These are phyloP conservation scores for Pterobdella sp. DNA, from an alignment of 2,888 invertebrate species.

Conservation along the genomic window DNA sequence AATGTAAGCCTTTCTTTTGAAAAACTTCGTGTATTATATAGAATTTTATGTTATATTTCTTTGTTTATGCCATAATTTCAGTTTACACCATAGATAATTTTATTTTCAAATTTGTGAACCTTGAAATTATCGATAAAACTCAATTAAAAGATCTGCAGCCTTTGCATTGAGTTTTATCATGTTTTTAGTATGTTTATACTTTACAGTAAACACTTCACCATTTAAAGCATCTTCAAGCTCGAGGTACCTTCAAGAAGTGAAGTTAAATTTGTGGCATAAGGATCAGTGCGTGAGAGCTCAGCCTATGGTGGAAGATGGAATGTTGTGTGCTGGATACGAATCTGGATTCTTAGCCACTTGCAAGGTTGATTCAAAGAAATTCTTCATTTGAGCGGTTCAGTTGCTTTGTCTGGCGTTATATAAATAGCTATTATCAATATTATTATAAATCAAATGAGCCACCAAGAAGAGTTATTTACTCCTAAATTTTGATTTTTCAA, in stretches of 20 bases:
- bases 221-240: constrained; percentile 12
- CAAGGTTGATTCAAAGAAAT: constrained; percentile 20
- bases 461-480: not conserved
- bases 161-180: too few relatives aligned
- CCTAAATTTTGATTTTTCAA: not conserved
- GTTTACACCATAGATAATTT: too few relatives aligned
- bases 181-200: not conserved
- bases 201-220: too few relatives aligned
- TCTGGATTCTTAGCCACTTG: constrained; percentile 42
- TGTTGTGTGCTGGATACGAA: constrained; percentile 46
- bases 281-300: constrained; percentile 41
- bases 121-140: too few relatives aligned
- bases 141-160: too few relatives aligned
- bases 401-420: not conserved
- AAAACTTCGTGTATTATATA: too few relatives aligned
- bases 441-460: not conserved
- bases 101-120: too few relatives aligned
- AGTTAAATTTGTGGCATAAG: constrained; percentile 44
- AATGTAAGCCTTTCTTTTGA: too few relatives aligned
- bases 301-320: constrained; percentile 9
- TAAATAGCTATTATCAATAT: not conserved
- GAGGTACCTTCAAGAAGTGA: constrained; percentile 42
- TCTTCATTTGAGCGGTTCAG: not conserved
- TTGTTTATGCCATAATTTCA: too few relatives aligned
- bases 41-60: too few relatives aligned